These are phyloP conservation scores for Spisula solida DNA, from an alignment of 2,888 invertebrate species.

Conservation along the genomic window DNA sequence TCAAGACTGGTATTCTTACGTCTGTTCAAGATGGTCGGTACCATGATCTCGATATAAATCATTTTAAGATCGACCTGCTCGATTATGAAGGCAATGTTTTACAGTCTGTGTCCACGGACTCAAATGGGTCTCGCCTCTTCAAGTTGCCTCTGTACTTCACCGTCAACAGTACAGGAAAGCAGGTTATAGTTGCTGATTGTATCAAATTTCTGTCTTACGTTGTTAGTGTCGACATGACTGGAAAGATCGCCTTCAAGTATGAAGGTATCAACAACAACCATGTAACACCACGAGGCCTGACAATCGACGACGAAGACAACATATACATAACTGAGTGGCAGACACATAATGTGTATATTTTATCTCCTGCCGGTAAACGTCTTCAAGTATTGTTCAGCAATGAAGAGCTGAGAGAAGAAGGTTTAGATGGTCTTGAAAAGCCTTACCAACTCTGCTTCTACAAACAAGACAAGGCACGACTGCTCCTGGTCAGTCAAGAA, in stretches of 20 bases:
- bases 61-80: constrained; percentile 65
- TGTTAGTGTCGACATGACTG: constrained; percentile 61
- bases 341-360: constrained; percentile 56
- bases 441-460: constrained; percentile 67
- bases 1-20: constrained; percentile 64
- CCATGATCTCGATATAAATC: constrained; percentile 66
- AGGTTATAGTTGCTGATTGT: constrained; percentile 67
- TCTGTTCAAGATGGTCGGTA: constrained; percentile 68
- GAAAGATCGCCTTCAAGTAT: constrained; percentile 63
- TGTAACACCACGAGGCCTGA: constrained; percentile 64
- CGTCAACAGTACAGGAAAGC: constrained; percentile 58
- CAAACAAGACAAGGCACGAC: constrained; percentile 43
- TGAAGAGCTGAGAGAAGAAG: constrained; percentile 47
- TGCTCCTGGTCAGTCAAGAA: constrained; percentile 65
- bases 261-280: constrained; percentile 50
- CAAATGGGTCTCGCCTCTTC: constrained; percentile 59
- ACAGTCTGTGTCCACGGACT: constrained; percentile 59
- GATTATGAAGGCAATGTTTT: constrained; percentile 66
- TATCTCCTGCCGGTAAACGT: constrained; percentile 62
- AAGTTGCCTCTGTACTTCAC: constrained; percentile 66
- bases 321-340: constrained; percentile 68
- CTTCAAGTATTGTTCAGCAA: constrained; percentile 55
- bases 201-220: constrained; percentile 62
- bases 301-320: constrained; percentile 67
- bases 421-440: constrained; percentile 51